These are phyloP conservation scores for Agelastica alni DNA, from an alignment of 2,888 invertebrate species.

Conservation along the genomic window DNA sequence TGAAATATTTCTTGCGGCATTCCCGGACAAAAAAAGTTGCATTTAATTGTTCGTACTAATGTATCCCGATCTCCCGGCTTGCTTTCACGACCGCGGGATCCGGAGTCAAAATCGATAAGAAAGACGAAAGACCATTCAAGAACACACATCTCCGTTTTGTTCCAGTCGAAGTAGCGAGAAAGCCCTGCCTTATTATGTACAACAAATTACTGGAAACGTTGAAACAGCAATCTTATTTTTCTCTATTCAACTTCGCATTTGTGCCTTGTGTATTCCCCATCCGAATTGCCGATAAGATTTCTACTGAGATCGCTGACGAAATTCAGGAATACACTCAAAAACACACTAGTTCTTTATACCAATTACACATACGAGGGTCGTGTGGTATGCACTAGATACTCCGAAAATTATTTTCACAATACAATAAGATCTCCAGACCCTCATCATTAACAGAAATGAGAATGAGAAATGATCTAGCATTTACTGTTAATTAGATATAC, in stretches of 20 bases:
- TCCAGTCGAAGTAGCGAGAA: constrained; percentile 12
- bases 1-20: too few relatives aligned
- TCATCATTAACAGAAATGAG: too few relatives aligned
- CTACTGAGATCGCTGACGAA: too few relatives aligned
- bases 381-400: too few relatives aligned
- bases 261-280: background rate
- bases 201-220: constrained; percentile 12
- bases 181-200: constrained; percentile 10
- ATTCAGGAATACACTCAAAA: too few relatives aligned
- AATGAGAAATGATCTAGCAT: too few relatives aligned
- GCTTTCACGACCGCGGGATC: background rate
- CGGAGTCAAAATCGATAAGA: constrained; percentile 13
- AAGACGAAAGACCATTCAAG: constrained; percentile 18
- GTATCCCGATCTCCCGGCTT: constrained; percentile 6
- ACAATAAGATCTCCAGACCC: too few relatives aligned
- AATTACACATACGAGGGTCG: too few relatives aligned
- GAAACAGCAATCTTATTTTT: constrained; percentile 6
- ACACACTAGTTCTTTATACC: too few relatives aligned
- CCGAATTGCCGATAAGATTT: too few relatives aligned
- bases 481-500: too few relatives aligned
- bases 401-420: too few relatives aligned
- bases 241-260: background rate
- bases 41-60: constrained; percentile 6
- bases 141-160: constrained; percentile 15
- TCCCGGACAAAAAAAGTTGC: background rate